Evolutionary conservation across 2,113 vertebrate genomes (phyloP).

Genomic region (Sorex fumeus): DNA sequence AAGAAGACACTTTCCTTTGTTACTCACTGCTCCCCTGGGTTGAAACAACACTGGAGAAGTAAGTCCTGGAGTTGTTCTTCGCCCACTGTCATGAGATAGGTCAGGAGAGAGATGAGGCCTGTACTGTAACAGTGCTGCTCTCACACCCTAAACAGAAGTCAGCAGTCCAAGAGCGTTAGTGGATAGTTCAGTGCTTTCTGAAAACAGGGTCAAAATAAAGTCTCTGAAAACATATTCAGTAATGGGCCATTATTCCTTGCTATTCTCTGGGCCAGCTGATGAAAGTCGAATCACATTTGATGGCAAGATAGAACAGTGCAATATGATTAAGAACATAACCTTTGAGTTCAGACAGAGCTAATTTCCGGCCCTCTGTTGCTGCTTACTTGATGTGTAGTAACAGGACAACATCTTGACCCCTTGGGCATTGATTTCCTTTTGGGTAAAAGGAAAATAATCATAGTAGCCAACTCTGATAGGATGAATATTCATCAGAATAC

Average conservation of each 20-base stretch:
- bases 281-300: not conserved
- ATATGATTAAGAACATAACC: not conserved
- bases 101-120: not conserved
- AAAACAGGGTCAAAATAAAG: not conserved
- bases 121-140: not conserved
- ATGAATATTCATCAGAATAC: not conserved
- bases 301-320: not conserved
- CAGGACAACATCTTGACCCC: not conserved
- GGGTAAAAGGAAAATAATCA: not conserved
- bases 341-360: slow-evolving; percentile 2
- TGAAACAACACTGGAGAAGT: not conserved
- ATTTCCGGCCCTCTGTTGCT: not conserved
- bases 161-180: not conserved
- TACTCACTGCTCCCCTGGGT: not conserved
- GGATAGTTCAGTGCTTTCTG: not conserved
- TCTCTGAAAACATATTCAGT: not conserved
- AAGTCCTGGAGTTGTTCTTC: not conserved
- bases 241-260: not conserved
- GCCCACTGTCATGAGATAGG: not conserved
- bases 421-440: not conserved
- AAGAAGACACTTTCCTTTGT: not conserved
- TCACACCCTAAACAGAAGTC: not conserved
- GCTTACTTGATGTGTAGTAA: not conserved
- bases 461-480: not conserved
- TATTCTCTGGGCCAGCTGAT: not conserved